Percentiles rank a stretch among this genome's conserved stretches.
These are phyloP conservation scores for Tenthredo notha DNA, from an alignment of 2,888 invertebrate genomes.

Conservation along the genomic window DNA sequence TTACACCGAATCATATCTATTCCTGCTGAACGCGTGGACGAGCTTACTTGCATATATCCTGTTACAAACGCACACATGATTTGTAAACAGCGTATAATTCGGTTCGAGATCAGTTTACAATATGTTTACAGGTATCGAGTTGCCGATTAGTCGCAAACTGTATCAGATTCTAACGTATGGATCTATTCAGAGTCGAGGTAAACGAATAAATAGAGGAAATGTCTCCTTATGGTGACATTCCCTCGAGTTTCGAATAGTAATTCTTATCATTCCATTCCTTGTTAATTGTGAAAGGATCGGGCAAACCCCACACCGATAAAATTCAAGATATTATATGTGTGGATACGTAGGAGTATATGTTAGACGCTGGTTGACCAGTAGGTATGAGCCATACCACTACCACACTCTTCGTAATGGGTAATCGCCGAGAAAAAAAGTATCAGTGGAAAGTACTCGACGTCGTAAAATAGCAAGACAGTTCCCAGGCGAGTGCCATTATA, in stretches of 20 bases:
- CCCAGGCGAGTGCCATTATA: not conserved
- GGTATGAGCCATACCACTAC: not conserved
- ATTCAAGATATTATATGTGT: not conserved
- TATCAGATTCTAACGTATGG: not conserved
- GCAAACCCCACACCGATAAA: not conserved
- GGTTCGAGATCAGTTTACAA: conserved; percentile 40
- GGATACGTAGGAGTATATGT: not conserved
- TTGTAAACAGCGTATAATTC: conserved; percentile 33
- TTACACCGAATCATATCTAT: not conserved
- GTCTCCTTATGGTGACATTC: not conserved
- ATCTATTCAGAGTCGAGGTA: not conserved
- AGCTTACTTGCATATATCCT: not conserved
- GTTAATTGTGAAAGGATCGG: not conserved
- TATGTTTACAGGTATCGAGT: conserved; percentile 7
- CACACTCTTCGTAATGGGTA: conserved; percentile 11
- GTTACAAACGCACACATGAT: conserved; percentile 10
- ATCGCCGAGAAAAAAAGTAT: conserved; percentile 16
- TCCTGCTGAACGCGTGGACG: too few relatives aligned
- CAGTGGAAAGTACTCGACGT: conserved; percentile 35
- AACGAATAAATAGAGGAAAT: not conserved
- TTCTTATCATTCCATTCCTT: not conserved
- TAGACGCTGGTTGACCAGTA: not conserved
- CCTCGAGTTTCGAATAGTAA: not conserved
- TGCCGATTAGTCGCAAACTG: conserved; percentile 11
- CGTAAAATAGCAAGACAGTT: conserved; percentile 25